These are phyloP conservation scores for Hippolais icterina DNA, from an alignment of 2,113 vertebrate species.

Conservation along the genomic window DNA sequence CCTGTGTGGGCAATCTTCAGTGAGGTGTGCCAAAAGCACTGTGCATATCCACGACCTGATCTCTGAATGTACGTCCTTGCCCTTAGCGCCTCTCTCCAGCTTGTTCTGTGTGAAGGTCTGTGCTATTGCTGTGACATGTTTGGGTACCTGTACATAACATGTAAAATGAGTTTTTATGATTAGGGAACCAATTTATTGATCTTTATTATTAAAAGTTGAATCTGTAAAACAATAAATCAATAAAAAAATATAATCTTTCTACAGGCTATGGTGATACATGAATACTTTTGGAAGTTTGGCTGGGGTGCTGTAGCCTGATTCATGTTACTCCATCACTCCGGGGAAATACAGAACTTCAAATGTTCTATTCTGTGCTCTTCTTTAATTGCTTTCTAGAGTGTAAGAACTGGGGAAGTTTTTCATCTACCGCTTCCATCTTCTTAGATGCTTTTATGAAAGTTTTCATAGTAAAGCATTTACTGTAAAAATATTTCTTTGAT, in stretches of 20 bases:
- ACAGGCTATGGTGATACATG: slow-evolving; percentile 66
- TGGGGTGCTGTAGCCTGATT: not conserved
- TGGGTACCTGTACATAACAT: slow-evolving; percentile 77
- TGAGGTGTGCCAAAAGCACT: slow-evolving; percentile 77
- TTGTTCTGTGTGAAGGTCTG: slow-evolving; percentile 37
- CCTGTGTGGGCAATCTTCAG: slow-evolving; percentile 11
- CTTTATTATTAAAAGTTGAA: slow-evolving; percentile 77
- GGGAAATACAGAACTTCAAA: not conserved
- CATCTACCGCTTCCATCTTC: not conserved
- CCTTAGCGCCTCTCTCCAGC: not conserved
- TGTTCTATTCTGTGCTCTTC: not conserved
- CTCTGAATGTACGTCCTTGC: slow-evolving; percentile 69
- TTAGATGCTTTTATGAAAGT: not conserved
- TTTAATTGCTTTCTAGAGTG: not conserved
- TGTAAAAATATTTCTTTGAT: not conserved
- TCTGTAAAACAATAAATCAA: slow-evolving; percentile 71
- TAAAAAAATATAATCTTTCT: slow-evolving; percentile 78
- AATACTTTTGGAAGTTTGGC: not conserved
- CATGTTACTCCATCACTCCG: accelerated
- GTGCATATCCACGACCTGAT: slow-evolving; percentile 51
- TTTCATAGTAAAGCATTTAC: not conserved
- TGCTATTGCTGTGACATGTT: slow-evolving; percentile 61
- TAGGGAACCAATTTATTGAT: slow-evolving; percentile 72
- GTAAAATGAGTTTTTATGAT: slow-evolving; percentile 79
- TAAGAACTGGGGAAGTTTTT: not conserved